Evolutionary conservation across 2,888 invertebrate species (phyloP).

Genomic region (Cheilosia urbana): DNA sequence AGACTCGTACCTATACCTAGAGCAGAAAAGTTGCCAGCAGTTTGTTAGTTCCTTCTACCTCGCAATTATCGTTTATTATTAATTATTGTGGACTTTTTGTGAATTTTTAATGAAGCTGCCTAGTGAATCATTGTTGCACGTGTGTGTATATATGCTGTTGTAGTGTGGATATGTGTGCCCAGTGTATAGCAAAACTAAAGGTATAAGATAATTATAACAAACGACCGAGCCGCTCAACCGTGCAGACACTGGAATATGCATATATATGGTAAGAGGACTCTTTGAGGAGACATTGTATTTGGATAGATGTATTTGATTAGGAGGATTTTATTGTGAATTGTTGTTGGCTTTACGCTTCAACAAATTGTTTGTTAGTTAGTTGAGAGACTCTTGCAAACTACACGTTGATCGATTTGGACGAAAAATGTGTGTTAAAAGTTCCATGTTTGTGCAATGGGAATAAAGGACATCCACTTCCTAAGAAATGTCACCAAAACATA

Average conservation of each 20-base stretch:
- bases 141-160: constrained; percentile 39
- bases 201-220: constrained; percentile 71
- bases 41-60: constrained; percentile 68
- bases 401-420: no score
- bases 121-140: constrained; percentile 65
- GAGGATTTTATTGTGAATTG: constrained; percentile 6
- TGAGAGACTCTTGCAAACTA: background rate
- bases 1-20: background rate
- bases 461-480: no score
- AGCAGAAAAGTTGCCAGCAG: constrained; percentile 50
- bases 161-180: constrained; percentile 2
- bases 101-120: constrained; percentile 74
- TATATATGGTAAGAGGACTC: constrained; percentile 60
- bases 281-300: constrained; percentile 37
- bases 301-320: constrained; percentile 25
- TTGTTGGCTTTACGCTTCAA: background rate
- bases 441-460: no score
- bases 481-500: no score
- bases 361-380: background rate
- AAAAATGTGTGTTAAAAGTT: no score
- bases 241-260: constrained; percentile 40
- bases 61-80: constrained; percentile 75
- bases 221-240: constrained; percentile 69
- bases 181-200: constrained; percentile 46
- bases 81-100: constrained; percentile 75